Percentiles rank a stretch among this genome's conserved stretches.
Evolutionary conservation across 2,113 vertebrate genomes (phyloP).

Genomic region (Aptenodytes patagonicus): DNA sequence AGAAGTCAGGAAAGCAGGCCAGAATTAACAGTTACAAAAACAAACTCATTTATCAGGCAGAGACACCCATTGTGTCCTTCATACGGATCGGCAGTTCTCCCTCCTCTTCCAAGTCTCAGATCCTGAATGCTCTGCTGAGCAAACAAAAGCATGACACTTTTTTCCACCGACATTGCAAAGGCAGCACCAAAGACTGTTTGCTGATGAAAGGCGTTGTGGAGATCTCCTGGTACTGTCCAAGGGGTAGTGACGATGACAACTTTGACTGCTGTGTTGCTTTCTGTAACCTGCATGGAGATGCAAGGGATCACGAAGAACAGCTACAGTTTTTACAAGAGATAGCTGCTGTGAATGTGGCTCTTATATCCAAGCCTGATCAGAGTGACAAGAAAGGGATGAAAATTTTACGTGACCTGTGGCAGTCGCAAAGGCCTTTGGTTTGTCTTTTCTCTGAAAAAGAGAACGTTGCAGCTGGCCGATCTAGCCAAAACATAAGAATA

Average conservation of each 20-base stretch:
- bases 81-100: constrained; percentile 69
- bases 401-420: constrained; percentile 38
- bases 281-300: constrained; percentile 76
- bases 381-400: neutral
- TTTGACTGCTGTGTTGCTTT: constrained; percentile 73
- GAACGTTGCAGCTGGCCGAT: neutral
- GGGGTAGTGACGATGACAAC: constrained; percentile 58
- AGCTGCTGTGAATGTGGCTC: constrained; percentile 63
- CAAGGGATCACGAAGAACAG: constrained; percentile 27
- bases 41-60: constrained; percentile 60
- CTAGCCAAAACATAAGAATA: constrained; percentile 13
- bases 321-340: constrained; percentile 61
- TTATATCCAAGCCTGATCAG: constrained; percentile 30
- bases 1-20: neutral
- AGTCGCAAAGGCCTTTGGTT: constrained; percentile 62
- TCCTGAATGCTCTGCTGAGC: constrained; percentile 73
- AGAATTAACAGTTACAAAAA: constrained; percentile 12
- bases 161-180: constrained; percentile 70
- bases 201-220: constrained; percentile 76
- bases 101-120: constrained; percentile 77
- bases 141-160: constrained; percentile 70
- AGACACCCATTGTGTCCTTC: constrained; percentile 72
- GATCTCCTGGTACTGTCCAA: constrained; percentile 80
- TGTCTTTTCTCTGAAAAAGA: constrained; percentile 57
- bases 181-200: constrained; percentile 59